These are phyloP conservation scores for Cololabis saira DNA, from an alignment of 2,113 vertebrate genomes.

Conservation along the genomic window DNA sequence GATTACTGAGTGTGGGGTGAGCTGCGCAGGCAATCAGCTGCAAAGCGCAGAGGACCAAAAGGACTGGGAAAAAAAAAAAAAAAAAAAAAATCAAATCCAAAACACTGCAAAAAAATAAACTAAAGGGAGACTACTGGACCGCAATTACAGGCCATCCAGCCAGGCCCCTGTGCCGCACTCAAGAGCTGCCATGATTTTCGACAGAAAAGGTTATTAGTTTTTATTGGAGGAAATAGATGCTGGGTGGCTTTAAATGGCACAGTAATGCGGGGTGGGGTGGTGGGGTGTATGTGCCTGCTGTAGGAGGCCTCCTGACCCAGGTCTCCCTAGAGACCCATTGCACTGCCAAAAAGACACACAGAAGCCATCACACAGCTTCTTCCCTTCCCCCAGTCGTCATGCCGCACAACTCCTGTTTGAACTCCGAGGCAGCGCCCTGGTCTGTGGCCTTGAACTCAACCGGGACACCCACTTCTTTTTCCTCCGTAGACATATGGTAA, in stretches of 20 bases:
- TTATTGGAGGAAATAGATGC: constrained; percentile 88
- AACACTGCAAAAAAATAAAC: constrained; percentile 76
- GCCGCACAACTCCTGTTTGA: constrained; percentile 52
- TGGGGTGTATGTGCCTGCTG: constrained; percentile 28
- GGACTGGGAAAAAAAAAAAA: constrained; percentile 41
- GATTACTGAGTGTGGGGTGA: constrained; percentile 82
- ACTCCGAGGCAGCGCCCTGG: constrained; percentile 49
- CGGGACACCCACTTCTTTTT: constrained; percentile 35
- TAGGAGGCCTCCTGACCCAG: constrained; percentile 71
- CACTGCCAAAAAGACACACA: constrained; percentile 62
- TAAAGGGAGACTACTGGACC: constrained; percentile 75
- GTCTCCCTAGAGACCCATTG: constrained; percentile 81
- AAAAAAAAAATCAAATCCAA: constrained; percentile 68
- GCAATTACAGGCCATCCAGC: constrained; percentile 82
- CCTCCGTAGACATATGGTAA: constrained; percentile 6
- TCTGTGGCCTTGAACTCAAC: constrained; percentile 72
- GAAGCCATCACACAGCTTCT: constrained; percentile 54
- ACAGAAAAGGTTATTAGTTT: constrained; percentile 86
- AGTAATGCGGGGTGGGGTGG: constrained; percentile 68
- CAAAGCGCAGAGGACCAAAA: constrained; percentile 72
- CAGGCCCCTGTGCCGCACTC: constrained; percentile 74
- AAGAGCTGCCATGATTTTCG: constrained; percentile 80
- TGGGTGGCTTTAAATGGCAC: constrained; percentile 84
- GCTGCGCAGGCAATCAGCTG: constrained; percentile 80
- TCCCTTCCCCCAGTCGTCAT: constrained; percentile 35